Evolutionary conservation across 2,888 invertebrate species (phyloP).

Genomic region (Limnephilus marmoratus): DNA sequence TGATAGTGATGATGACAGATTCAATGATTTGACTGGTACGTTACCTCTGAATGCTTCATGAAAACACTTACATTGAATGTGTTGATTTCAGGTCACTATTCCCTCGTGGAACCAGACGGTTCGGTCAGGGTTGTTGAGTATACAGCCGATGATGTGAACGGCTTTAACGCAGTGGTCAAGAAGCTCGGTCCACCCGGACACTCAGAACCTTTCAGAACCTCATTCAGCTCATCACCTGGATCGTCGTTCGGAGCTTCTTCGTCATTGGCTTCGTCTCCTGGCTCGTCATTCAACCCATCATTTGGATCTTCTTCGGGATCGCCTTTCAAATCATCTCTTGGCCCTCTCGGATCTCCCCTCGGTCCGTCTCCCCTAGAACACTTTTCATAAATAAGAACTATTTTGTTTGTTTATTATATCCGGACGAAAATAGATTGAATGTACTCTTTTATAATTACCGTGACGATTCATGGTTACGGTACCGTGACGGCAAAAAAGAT

Average conservation of each 20-base stretch:
- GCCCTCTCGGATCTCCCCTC: neutral
- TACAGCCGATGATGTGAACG: conserved; percentile 56
- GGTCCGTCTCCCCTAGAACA: neutral
- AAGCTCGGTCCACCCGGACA: conserved; percentile 57
- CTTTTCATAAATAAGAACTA: neutral
- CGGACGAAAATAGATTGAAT: neutral
- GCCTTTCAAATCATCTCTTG: neutral
- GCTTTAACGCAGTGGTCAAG: conserved; percentile 61
- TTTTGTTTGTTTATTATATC: neutral
- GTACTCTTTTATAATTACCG: no score
- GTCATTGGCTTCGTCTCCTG: neutral
- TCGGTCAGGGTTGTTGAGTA: conserved; percentile 62
- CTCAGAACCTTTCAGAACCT: neutral
- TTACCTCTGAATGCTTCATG: neutral
- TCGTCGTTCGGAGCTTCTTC: neutral
- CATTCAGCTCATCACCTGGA: neutral
- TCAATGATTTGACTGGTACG: neutral
- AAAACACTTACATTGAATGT: neutral
- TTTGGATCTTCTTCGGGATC: neutral
- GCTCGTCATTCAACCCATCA: neutral
- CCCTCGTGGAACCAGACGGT: conserved; percentile 61
- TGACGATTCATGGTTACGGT: no score
- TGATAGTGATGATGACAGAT: neutral
- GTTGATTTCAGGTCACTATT: conserved; percentile 55
- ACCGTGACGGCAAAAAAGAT: no score